Evolutionary conservation across 1,140 invertebrate species (phyloP).

Genomic region (Antheraea mylitta): DNA sequence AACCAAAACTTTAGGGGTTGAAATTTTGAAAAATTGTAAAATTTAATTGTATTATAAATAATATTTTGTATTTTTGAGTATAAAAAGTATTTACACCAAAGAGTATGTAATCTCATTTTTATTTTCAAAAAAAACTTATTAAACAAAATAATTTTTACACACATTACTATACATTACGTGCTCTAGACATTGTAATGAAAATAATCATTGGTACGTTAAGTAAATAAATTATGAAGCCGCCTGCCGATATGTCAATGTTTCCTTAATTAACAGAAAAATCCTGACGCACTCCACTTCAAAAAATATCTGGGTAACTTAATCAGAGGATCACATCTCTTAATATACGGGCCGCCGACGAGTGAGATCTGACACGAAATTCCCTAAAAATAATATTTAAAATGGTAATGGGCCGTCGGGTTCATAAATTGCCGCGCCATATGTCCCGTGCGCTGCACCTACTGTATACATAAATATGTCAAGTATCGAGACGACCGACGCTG

Average conservation of each 20-base stretch:
- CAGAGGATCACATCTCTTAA: slow-evolving; percentile 76
- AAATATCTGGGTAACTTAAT: slow-evolving; percentile 69
- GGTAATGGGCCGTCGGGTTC: slow-evolving; percentile 73
- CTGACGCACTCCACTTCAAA: slow-evolving; percentile 45
- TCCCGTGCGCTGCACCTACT: slow-evolving; percentile 70
- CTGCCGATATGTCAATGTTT: slow-evolving; percentile 15
- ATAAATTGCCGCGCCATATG: slow-evolving; percentile 77
- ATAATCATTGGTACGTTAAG: neutral
- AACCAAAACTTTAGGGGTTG: neutral
- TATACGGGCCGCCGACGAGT: slow-evolving; percentile 70
- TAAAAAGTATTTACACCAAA: no score
- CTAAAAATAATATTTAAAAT: slow-evolving; percentile 80
- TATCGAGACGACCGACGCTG: slow-evolving; percentile 59
- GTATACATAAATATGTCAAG: slow-evolving; percentile 77
- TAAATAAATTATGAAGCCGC: slow-evolving; percentile 2
- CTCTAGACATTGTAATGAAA: neutral
- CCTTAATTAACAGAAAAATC: slow-evolving; percentile 65
- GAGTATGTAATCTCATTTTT: no score
- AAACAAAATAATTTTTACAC: neutral
- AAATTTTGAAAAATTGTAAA: neutral
- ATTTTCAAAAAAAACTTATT: no score
- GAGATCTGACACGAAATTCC: slow-evolving; percentile 78
- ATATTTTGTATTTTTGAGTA: no score
- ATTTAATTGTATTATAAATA: neutral
- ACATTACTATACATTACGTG: neutral